These are phyloP conservation scores for Micrastur ruficollis DNA, from an alignment of 2,797 vertebrate species.

Conservation along the genomic window DNA sequence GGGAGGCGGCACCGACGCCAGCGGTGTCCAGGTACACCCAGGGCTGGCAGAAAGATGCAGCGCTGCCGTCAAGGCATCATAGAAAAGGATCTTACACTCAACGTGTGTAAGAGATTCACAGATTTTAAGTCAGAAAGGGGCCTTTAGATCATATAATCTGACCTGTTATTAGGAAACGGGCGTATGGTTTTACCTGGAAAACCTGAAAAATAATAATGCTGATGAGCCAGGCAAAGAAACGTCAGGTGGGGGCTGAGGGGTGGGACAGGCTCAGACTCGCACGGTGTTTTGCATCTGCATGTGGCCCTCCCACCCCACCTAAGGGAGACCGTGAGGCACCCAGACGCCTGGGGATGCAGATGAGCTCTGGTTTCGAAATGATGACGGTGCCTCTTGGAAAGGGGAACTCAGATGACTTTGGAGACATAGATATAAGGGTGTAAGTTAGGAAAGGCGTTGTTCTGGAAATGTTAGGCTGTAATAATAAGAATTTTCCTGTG, in stretches of 20 bases:
- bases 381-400: neutral
- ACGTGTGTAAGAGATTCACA: neutral
- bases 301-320: neutral
- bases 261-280: neutral
- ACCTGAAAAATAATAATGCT: neutral
- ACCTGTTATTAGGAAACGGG: neutral
- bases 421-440: neutral
- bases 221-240: neutral
- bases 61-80: accelerated
- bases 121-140: neutral
- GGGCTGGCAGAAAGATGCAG: neutral
- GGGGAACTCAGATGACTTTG: neutral
- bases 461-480: neutral
- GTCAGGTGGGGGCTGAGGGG: neutral
- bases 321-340: neutral
- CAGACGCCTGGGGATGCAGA: neutral
- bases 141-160: neutral
- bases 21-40: too few species aligned
- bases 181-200: neutral
- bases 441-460: neutral
- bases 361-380: neutral
- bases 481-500: neutral
- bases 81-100: neutral
- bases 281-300: accelerated
- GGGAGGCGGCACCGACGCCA: neutral